Conservation (phyloP, 2,113 vertebrate species). For the Origma solitaria region DNA sequence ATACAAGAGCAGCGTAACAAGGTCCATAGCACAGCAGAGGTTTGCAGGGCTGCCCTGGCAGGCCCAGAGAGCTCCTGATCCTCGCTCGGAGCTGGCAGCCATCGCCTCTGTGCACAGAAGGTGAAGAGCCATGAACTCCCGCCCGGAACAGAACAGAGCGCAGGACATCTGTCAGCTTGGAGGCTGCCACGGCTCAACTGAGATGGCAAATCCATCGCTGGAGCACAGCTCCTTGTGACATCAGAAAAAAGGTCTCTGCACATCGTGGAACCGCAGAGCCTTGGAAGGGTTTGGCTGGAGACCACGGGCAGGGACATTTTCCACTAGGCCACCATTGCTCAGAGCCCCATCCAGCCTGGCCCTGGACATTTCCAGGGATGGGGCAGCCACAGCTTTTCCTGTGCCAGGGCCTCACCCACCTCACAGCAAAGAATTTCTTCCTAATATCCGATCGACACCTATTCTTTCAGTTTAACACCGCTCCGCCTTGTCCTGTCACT, state of each 20-base stretch:
- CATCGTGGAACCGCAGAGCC: background rate
- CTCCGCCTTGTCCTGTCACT: background rate
- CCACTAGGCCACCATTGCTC: background rate
- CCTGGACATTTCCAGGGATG: background rate
- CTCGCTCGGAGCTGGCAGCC: background rate
- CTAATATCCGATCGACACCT: background rate
- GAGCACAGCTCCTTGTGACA: background rate
- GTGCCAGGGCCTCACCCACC: background rate
- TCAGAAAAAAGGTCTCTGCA: background rate
- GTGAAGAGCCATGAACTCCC: background rate
- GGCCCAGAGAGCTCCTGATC: background rate
- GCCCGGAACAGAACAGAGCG: background rate
- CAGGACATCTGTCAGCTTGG: background rate
- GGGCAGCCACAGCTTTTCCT: background rate
- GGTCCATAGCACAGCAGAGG: background rate
- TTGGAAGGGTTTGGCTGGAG: background rate
- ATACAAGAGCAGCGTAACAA: background rate
- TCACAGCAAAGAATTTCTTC: background rate
- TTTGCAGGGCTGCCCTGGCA: background rate
- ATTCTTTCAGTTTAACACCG: fast-evolving
- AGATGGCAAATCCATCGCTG: background rate
- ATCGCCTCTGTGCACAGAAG: fast-evolving
- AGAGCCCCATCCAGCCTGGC: background rate
- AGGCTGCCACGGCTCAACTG: background rate
- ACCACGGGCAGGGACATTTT: background rate